These are phyloP conservation scores for Sinocyclocheilus anophthalmus DNA, from an alignment of 2,113 vertebrate species.

Conservation along the genomic window DNA sequence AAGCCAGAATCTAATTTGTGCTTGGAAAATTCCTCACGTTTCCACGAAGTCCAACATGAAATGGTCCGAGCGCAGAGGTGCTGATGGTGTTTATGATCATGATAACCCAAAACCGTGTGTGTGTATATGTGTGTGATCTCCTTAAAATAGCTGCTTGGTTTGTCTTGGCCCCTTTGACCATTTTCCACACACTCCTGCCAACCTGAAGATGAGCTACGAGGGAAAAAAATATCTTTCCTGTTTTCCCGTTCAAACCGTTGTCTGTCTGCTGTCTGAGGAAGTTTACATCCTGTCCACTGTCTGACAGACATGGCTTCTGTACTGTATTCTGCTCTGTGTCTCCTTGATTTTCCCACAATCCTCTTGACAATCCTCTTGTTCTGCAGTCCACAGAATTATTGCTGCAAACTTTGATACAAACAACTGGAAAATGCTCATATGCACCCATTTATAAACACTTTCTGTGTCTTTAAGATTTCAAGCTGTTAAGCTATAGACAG, in stretches of 20 bases:
- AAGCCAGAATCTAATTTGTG: conserved; percentile 55
- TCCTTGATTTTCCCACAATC: conserved; percentile 39
- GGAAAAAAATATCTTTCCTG: conserved; percentile 33
- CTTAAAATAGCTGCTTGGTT: conserved; percentile 60
- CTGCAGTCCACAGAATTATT: neutral
- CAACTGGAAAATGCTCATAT: neutral
- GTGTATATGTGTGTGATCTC: conserved; percentile 34
- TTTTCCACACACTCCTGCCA: conserved; percentile 56
- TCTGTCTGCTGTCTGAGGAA: conserved; percentile 46
- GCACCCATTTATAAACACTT: neutral
- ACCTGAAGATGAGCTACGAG: conserved; percentile 34
- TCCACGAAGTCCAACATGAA: conserved; percentile 53
- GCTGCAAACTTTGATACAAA: neutral
- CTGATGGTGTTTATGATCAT: conserved; percentile 44
- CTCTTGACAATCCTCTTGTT: neutral
- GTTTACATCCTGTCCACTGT: conserved; percentile 36
- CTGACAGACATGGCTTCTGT: conserved; percentile 26
- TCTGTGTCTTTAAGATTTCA: neutral
- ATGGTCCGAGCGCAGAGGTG: conserved; percentile 45
- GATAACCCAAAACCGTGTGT: conserved; percentile 42
- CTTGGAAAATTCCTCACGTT: conserved; percentile 55
- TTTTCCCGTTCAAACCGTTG: conserved; percentile 53
- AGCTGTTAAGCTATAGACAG: conserved; percentile 47
- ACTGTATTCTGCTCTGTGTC: neutral
- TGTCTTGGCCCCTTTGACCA: conserved; percentile 49